These are phyloP conservation scores for Trididemnum nubilum DNA, from an alignment of 23 tunicate genomes.

Conservation along the genomic window DNA sequence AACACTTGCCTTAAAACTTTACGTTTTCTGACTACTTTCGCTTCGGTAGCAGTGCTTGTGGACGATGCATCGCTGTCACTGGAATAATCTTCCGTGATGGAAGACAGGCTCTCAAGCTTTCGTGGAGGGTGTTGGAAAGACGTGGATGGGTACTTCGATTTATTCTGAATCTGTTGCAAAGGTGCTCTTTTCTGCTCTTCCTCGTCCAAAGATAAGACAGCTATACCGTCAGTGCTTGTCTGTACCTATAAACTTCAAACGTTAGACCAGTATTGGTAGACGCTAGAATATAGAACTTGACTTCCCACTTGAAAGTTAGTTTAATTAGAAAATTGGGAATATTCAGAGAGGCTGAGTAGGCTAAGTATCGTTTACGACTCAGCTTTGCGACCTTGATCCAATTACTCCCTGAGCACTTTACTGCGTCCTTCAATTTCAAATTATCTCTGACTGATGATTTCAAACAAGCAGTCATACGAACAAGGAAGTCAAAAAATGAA, in stretches of 20 bases:
- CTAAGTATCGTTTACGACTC: too few relatives aligned
- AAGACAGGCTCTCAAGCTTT: neutral
- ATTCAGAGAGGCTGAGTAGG: too few relatives aligned
- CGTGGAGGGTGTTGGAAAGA: neutral
- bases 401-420: too few relatives aligned
- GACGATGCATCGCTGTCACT: neutral
- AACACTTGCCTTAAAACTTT: constrained; percentile 59
- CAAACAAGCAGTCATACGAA: too few relatives aligned
- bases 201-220: neutral
- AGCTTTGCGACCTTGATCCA: too few relatives aligned
- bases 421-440: too few relatives aligned
- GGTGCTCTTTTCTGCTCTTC: neutral
- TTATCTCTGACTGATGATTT: too few relatives aligned
- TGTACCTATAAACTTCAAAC: neutral
- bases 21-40: constrained; percentile 47
- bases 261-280: too few relatives aligned
- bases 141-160: constrained; percentile 12
- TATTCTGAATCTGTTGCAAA: neutral
- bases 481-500: too few relatives aligned
- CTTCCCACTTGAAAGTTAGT: too few relatives aligned
- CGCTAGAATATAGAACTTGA: too few relatives aligned
- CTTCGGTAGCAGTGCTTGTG: neutral
- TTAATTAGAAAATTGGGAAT: too few relatives aligned
- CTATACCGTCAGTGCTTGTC: neutral
- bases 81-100: neutral